phyloP scores from a whole-genome alignment of 2,888 invertebrate genomes.

The Glaucopsyche alexis region DNA sequence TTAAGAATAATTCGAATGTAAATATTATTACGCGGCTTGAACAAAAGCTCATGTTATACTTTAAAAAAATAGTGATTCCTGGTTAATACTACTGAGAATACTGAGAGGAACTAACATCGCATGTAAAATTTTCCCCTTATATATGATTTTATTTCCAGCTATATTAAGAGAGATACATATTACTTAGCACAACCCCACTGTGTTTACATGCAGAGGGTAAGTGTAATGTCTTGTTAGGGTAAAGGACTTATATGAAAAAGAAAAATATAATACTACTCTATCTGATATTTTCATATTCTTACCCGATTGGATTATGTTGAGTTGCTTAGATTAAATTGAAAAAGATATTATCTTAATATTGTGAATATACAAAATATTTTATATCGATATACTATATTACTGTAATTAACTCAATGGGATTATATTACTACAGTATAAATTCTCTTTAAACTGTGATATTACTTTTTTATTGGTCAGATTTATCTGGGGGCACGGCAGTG shows the following conservation, averaged over 20 bases:
- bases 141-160: conserved; percentile 34
- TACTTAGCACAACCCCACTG: conserved; percentile 6
- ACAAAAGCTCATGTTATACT: conserved; percentile 34
- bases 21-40: conserved; percentile 31
- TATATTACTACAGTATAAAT: no score
- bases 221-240: conserved; percentile 16
- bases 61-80: conserved; percentile 24
- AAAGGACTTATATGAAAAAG: neutral
- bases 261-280: neutral
- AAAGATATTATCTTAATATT: no score
- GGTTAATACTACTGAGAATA: conserved; percentile 14
- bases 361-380: no score
- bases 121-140: conserved; percentile 33
- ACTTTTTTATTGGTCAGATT: no score
- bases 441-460: no score
- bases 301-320: no score
- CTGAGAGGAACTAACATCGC: conserved; percentile 32
- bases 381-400: no score
- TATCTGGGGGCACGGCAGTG: no score
- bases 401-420: no score
- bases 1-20: conserved; percentile 37
- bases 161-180: conserved; percentile 11
- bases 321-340: no score
- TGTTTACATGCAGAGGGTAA: neutral
- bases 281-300: no score